Conservation (phyloP, 2,888 invertebrate genomes). For the Pheosia gnoma region DNA sequence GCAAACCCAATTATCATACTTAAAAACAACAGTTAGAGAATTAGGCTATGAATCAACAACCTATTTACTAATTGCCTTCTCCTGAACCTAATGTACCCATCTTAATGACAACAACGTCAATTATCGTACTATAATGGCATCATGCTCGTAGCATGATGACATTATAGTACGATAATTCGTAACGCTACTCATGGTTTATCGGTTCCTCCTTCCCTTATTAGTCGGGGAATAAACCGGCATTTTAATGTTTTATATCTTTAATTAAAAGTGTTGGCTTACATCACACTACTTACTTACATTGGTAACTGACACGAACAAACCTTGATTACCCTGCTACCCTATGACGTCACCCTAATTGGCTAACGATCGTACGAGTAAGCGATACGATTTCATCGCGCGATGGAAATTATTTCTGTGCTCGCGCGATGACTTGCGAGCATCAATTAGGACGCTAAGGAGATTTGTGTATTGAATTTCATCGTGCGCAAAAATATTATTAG, state of each 20-base stretch:
- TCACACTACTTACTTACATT: neutral
- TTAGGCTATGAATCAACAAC: conserved; percentile 1
- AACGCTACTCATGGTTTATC: conserved; percentile 26
- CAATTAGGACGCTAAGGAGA: too few relatives aligned
- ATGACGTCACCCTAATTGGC: too few relatives aligned
- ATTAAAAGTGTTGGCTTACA: neutral
- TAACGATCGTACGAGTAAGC: too few relatives aligned
- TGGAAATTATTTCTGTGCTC: too few relatives aligned
- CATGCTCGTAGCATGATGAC: conserved; percentile 25
- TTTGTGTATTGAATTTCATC: too few relatives aligned
- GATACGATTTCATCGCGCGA: too few relatives aligned
- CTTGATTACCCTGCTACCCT: too few relatives aligned
- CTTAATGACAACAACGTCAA: conserved; percentile 21
- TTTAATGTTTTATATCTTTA: too few relatives aligned
- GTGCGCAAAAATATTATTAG: too few relatives aligned
- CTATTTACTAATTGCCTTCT: neutral
- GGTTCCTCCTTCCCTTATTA: conserved; percentile 12
- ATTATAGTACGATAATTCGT: conserved; percentile 19
- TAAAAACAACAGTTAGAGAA: neutral
- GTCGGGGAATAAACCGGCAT: neutral
- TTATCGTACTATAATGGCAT: too few relatives aligned
- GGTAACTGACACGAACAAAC: too few relatives aligned
- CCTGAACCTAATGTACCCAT: conserved; percentile 10
- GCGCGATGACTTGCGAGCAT: too few relatives aligned
- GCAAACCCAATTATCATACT: neutral